Evolutionary conservation across 2,888 invertebrate species (phyloP), one percentile per base, ranked within the genome.

Genomic region (Sesia bembeciformis): DNA sequence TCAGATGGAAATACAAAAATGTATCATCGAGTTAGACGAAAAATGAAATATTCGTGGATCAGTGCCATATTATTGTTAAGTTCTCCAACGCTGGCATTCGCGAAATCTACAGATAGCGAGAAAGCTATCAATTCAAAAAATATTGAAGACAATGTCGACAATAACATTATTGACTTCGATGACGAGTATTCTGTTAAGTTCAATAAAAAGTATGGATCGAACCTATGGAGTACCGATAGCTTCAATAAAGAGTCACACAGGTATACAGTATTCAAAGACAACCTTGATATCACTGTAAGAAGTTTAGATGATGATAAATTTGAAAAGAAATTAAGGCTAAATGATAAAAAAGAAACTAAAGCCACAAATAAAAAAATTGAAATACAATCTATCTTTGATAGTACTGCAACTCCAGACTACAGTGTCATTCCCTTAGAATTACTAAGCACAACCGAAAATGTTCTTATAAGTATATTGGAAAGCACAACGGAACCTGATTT

Each of bases 371-470:
- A 52, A 52, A 58, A 60, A 53, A 57, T 53, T 8, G 62, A 63
- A 54, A 53, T 4, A 8, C 23, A 4, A 4, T 46, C 46, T 5
- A 7, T 46, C n/a, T 46, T 8, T 46, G 46, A 72, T 50, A 4
- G 4, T 3, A 50, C 50, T 5, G 5, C 50, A 3, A 38, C 50
- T 23, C 4, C 40, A 66, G 81, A 82, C 61, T 72, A 71, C 57
- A 81, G 77, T 66, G 81, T 84, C 39, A 81, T 89, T 67, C 88
- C 88, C 39, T 60, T 87, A 74, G 88, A 89, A 71, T 66, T 88
- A 58, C 52, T 83, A 58, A 84, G 81, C 66, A 89, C 88, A 63
- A 87, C 87, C 42, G 79, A 83, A 61, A 76, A 78, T 68, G 59
- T 61, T 57, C 57, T 75, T 57, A 50, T 68, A 53, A 81, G 76